These are phyloP conservation scores for Melolontha melolontha DNA, from an alignment of 2,888 invertebrate species.

Conservation along the genomic window DNA sequence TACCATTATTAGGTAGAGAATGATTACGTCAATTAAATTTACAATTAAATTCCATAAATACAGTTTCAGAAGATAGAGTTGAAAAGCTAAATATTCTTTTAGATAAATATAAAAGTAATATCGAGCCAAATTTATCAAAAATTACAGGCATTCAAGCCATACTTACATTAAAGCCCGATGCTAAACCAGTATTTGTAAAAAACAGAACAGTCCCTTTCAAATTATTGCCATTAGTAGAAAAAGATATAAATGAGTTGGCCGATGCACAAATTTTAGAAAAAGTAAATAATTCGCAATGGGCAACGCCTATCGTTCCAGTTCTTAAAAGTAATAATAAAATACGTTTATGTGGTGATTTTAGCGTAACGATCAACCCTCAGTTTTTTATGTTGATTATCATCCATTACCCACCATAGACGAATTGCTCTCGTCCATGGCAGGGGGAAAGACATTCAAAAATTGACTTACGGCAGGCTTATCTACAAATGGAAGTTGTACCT, in stretches of 20 bases:
- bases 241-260: conserved; percentile 45
- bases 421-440: conserved; percentile 49
- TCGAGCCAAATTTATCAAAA: conserved; percentile 41
- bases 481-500: conserved; percentile 56
- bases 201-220: conserved; percentile 44
- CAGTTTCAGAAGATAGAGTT: conserved; percentile 12
- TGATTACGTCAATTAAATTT: conserved; percentile 50
- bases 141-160: conserved; percentile 43
- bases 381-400: conserved; percentile 49
- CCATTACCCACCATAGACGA: conserved; percentile 50
- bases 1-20: conserved; percentile 52
- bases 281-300: conserved; percentile 54
- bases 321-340: conserved; percentile 51
- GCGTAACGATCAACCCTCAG: conserved; percentile 49
- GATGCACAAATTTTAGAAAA: conserved; percentile 48
- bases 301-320: conserved; percentile 57
- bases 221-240: conserved; percentile 42
- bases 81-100: conserved; percentile 32
- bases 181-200: conserved; percentile 47
- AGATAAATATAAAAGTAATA: conserved; percentile 30
- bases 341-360: conserved; percentile 52
- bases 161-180: conserved; percentile 43
- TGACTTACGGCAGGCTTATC: conserved; percentile 56
- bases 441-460: conserved; percentile 49
- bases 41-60: conserved; percentile 42